Conservation (phyloP, 2,797 vertebrate species). For the Alcedo atthis region DNA sequence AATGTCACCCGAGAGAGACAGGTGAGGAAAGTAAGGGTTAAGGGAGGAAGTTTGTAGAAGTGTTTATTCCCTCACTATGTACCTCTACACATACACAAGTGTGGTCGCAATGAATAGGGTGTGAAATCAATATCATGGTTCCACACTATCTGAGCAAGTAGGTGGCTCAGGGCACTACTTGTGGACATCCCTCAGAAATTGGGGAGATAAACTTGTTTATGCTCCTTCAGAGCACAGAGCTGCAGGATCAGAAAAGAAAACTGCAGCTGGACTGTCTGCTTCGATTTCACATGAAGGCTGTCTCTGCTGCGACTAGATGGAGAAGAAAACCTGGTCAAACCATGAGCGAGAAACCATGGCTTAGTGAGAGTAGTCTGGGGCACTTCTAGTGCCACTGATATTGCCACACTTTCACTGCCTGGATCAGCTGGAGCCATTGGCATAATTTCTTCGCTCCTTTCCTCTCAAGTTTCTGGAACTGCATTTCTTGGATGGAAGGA, state of each 20-base stretch:
- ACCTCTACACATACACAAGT: background rate
- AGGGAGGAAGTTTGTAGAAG: background rate
- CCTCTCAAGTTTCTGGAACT: background rate
- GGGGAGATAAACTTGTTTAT: background rate
- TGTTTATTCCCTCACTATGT: background rate
- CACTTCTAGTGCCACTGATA: background rate
- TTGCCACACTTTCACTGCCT: background rate
- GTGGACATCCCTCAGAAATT: background rate
- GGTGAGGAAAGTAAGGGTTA: slow-evolving; percentile 62
- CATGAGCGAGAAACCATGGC: accelerated
- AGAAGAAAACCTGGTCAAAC: background rate
- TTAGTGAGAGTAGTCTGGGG: accelerated
- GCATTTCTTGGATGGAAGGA: background rate
- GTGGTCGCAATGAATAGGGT: background rate
- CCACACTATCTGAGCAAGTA: background rate
- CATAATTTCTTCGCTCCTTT: background rate
- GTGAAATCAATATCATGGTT: background rate
- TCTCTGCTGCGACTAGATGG: background rate
- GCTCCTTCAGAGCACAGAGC: background rate
- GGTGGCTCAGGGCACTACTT: accelerated
- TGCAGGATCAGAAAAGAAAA: background rate
- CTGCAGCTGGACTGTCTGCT: background rate
- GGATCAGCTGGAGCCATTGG: background rate
- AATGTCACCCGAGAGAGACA: slow-evolving; percentile 33
- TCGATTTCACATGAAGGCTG: background rate